phyloP scores from a whole-genome alignment of 2,113 vertebrate genomes.

The Dolichallabes microphthalmus region DNA sequence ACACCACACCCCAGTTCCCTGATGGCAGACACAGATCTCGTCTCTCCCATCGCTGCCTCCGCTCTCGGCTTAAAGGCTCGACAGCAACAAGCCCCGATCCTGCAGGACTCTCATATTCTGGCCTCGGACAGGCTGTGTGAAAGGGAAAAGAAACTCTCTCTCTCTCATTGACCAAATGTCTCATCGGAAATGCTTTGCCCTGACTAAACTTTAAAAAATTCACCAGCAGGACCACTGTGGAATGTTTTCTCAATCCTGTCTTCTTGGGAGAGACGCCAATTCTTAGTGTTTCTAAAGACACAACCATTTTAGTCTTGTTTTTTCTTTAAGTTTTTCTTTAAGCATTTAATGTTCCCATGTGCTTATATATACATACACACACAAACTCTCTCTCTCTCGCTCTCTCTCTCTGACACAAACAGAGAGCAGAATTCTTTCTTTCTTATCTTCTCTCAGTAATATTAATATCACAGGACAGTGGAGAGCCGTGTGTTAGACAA shows the following conservation, averaged over 20 bases:
- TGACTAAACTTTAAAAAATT: slow-evolving; percentile 64
- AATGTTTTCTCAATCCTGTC: slow-evolving; percentile 64
- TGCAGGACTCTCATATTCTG: too few species aligned
- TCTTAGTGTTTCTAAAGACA: not conserved
- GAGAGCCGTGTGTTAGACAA: not conserved
- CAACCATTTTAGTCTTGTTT: not conserved
- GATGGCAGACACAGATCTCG: too few species aligned
- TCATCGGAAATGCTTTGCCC: slow-evolving; percentile 55
- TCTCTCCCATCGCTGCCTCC: too few species aligned
- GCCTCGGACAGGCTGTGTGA: too few species aligned
- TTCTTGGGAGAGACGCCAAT: slow-evolving; percentile 47
- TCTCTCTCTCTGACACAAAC: too few species aligned
- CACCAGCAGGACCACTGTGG: slow-evolving; percentile 49
- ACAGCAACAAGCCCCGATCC: too few species aligned
- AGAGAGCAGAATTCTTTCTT: not conserved
- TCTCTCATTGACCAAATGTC: slow-evolving; percentile 19
- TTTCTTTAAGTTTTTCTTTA: not conserved
- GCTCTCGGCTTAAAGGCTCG: too few species aligned
- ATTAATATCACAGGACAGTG: not conserved
- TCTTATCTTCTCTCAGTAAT: slow-evolving; percentile 4
- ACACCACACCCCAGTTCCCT: too few species aligned
- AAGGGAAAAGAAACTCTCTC: not conserved
- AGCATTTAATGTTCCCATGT: not conserved
- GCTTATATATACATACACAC: not conserved
- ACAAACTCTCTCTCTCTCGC: not conserved